These are phyloP conservation scores for Agrotis puta DNA, from an alignment of 2,888 invertebrate genomes.

Conservation along the genomic window DNA sequence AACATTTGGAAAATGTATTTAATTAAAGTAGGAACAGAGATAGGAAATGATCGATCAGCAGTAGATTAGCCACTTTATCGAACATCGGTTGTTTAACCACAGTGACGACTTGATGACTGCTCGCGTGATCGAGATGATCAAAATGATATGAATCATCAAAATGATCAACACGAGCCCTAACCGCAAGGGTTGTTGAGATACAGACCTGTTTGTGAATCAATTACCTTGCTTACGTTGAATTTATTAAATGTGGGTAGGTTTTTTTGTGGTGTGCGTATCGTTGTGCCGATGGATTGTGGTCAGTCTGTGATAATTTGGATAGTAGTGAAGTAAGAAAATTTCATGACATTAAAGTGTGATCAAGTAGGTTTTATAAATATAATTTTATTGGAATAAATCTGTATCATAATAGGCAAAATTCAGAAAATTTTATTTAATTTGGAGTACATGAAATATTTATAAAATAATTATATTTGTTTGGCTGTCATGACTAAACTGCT, in stretches of 20 bases:
- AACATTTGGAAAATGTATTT: too few relatives aligned
- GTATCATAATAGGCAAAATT: too few relatives aligned
- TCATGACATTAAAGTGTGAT: too few relatives aligned
- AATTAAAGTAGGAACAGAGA: constrained; percentile 36
- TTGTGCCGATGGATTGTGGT: background rate
- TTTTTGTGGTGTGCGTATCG: constrained; percentile 12
- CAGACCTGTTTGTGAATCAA: constrained; percentile 50
- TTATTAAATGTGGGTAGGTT: constrained; percentile 6
- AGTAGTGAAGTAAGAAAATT: background rate
- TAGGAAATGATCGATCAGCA: constrained; percentile 65
- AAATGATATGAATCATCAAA: constrained; percentile 21
- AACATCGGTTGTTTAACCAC: constrained; percentile 58
- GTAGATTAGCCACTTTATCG: constrained; percentile 40
- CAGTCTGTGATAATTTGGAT: background rate
- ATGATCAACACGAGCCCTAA: constrained; percentile 33
- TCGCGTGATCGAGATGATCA: constrained; percentile 56
- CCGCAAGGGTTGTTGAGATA: constrained; percentile 42
- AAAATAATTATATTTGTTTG: too few relatives aligned
- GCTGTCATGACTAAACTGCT: background rate
- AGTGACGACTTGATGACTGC: constrained; percentile 51
- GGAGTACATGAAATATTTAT: too few relatives aligned
- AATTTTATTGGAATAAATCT: too few relatives aligned
- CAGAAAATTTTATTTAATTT: too few relatives aligned
- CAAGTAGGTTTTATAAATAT: too few relatives aligned
- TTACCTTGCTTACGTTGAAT: constrained; percentile 28